Base-by-base conservation (phyloP, 2,113 vertebrate species). In the Upupa epops region DNA sequence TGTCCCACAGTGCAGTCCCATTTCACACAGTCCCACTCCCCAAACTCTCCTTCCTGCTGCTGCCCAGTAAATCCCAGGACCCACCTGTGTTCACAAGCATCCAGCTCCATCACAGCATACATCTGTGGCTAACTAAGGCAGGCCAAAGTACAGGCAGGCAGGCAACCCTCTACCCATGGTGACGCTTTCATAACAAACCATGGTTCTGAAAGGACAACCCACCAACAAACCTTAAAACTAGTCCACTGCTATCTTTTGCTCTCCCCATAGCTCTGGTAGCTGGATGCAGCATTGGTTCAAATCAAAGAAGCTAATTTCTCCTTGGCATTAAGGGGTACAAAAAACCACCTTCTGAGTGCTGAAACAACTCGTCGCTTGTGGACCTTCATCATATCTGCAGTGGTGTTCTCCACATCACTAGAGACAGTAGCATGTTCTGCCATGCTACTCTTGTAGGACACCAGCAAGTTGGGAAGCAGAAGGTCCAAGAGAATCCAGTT, bases 31-130 rank as follows among this genome's bases (percentile, higher is more conserved):
- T 34, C 74, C 71, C 48, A 40, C 32, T 24, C 36, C 31, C 52
- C 46, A 58, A 69, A 81, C 45, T 75, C 13, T 58, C 63, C 69
- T 74, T 68, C 60, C 83, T 70, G 28, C n/a, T 81, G 80, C 36
- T 61, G 83, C 76, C 75, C 71, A 69, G 46, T 63, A 94, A 81
- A 86, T 87, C 86, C n/a, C n/a, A 75, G 65, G 51, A 61, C 17
- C 69, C 52, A 74, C 80, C 52, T 9, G 2, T 52, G 80, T 34
- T 68, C 68, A 42, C 37, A 70, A 55, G 60, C 82, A 60, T 66
- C 55, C 71, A 80, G 26, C 13, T 24, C 42, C 64, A 72, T 59
- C 46, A 13, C 3, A 6, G 81, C 2, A 10, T 36, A 73, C 36
- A 58, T 0, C 4, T 42, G n/a, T n/a, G 71, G 72, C 60, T 51